A percentile compares a stretch with the other conserved stretches of the same genome.
Evolutionary conservation across 1,140 invertebrate genomes (phyloP).

Genomic region (Drosophila kikkawai): DNA sequence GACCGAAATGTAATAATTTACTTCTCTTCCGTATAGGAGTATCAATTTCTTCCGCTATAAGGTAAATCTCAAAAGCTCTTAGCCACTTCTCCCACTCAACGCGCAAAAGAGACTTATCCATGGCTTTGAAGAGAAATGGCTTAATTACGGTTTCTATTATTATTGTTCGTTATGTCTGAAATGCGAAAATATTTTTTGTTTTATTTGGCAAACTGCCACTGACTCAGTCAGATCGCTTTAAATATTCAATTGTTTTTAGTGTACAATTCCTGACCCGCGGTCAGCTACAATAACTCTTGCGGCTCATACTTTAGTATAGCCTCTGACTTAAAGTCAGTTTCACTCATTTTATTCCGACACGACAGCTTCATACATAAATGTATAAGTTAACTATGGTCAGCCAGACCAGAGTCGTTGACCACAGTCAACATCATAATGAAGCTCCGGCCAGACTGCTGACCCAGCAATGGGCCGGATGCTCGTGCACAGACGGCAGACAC

Average conservation of each 20-base stretch:
- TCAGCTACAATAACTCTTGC: background rate
- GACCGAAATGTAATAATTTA: conserved; percentile 2
- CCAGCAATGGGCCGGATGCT: too few relatives aligned
- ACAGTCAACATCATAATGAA: too few relatives aligned
- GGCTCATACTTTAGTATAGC: too few relatives aligned
- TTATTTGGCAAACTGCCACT: conserved; percentile 2
- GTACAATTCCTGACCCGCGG: background rate
- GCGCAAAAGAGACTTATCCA: too few relatives aligned
- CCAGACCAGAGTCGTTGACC: too few relatives aligned
- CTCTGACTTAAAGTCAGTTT: too few relatives aligned
- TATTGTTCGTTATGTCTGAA: background rate
- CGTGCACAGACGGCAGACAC: too few relatives aligned
- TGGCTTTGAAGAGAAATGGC: background rate
- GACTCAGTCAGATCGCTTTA: conserved; percentile 4
- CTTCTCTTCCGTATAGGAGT: background rate
- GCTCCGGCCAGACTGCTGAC: too few relatives aligned
- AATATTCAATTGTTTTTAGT: background rate
- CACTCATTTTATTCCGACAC: too few relatives aligned
- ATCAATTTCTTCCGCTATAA: conserved; percentile 1
- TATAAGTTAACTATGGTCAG: too few relatives aligned
- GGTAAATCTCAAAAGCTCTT: conserved; percentile 3
- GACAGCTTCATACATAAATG: too few relatives aligned
- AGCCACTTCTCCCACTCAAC: background rate
- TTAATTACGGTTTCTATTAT: background rate
- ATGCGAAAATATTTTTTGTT: conserved; percentile 5